Evolutionary conservation across 1,140 invertebrate genomes (phyloP), one percentile per base, ranked within the genome.

Genomic region (Neocloeon triangulifer): DNA sequence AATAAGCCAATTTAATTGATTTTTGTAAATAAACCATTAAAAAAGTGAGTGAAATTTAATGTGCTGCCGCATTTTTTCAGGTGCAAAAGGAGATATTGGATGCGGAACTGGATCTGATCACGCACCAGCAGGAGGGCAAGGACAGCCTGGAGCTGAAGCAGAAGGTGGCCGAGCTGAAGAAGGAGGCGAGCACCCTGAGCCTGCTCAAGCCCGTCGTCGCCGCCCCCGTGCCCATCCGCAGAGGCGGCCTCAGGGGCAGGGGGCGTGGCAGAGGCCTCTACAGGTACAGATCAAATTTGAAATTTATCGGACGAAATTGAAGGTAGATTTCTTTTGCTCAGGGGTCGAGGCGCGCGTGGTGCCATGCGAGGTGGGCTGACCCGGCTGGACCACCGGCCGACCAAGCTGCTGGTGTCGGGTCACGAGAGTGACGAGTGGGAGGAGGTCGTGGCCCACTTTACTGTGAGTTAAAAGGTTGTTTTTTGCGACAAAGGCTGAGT

Each of bases 41-140:
- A 27, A 15, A 27, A 15, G 26, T 27, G 16, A 27, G 5, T 27
- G 16, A 33, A n/a, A n/a, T n/a, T n/a, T n/a, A n/a, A n/a, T n/a
- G n/a, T n/a, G n/a, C n/a, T 21, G 4, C 23, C 26, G 36, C n/a
- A 37, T 43, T 32, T 4, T 28, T 47, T 25, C 63, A 81, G 51
- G 60, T 73, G 1, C 70, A 80, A 48, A 77, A 75, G 44, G 79
- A 86, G 46, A 70, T 89, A 25, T 51, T 89, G 12, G 84, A 89
- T 45, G 76, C 77, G 1, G 84, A 89, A 52, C 50, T 89, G 39
- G 84, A 89, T 50, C 56, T 86, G 33, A 80, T 84, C 44, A 77
- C 70, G 2, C 77, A 76, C 37, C 73, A 82, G 44, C 74, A 79
- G 45, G 69, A 71, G 43, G 74, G 74, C 0, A 69, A 69, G 38